Conservation (phyloP, 2,113 vertebrate species). For the Gymnorhina tibicen region DNA sequence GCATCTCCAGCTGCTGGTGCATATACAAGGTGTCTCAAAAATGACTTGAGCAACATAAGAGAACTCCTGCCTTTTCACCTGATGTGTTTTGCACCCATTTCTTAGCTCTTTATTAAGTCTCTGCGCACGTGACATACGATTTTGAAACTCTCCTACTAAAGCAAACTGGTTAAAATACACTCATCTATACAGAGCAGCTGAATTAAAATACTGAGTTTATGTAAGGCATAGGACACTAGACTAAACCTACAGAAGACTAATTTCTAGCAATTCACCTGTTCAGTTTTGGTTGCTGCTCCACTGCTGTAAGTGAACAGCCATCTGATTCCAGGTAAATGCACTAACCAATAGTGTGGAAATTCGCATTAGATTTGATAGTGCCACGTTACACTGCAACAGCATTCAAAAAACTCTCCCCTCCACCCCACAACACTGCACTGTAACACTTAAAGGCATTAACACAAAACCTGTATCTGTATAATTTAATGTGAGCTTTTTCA, state of each 20-base stretch:
- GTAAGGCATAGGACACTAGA: not conserved
- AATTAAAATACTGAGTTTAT: not conserved
- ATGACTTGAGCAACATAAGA: rapidly evolving
- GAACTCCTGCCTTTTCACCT: not conserved
- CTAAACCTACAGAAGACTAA: not conserved
- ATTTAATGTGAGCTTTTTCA: not conserved
- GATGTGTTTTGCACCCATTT: not conserved
- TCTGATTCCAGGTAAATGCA: not conserved
- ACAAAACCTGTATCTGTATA: not conserved
- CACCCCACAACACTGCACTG: too few species aligned
- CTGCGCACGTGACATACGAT: not conserved
- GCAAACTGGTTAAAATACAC: not conserved
- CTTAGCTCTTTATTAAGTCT: not conserved
- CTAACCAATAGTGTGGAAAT: not conserved
- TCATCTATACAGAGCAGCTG: not conserved
- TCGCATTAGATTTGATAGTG: rapidly evolving
- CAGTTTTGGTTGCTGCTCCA: not conserved
- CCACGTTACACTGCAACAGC: not conserved
- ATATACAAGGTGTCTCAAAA: not conserved
- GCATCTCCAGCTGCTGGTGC: not conserved
- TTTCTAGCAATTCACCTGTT: not conserved
- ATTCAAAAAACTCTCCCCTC: not conserved
- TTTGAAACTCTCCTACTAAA: not conserved
- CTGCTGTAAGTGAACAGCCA: rapidly evolving
- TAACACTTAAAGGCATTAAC: not conserved